Evolutionary conservation across 2,888 invertebrate species (phyloP), one percentile per base, ranked within the genome.

Genomic region (Alitta virens): DNA sequence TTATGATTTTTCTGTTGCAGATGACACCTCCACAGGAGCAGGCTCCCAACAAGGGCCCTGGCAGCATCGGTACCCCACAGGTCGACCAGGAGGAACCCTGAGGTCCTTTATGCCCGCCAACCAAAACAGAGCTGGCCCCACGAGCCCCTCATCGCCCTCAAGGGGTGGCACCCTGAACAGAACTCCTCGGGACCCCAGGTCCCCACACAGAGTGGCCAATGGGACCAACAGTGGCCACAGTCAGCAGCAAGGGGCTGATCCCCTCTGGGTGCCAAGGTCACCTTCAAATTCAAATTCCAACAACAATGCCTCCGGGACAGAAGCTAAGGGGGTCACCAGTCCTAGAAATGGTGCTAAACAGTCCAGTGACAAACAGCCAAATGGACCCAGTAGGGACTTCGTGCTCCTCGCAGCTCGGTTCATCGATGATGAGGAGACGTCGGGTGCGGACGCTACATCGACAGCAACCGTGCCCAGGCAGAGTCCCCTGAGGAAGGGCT

Each of bases 31-130:
- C 33, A 12, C 33, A 33, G 46, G 46, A 46, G 46, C n/a, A 18
- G 46, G 46, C 21, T 18, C 46, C n/a, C 18, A 46, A 7, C 46
- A n/a, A 46, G 46, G 46, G n/a, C 46, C 46, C 7, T 46, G 46
- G 46, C 46, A 46, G 46, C 46, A 46, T 46, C 46, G 46, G n/a
- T 46, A 46, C 46, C 46, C 46, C 3, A 21, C 46, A n/a, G n/a
- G 18, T 18, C 46, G 46, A n/a, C 46, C 46, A 3, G 46, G 46
- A 21, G 46, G 46, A 3, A n/a, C n/a, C 46, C n/a, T 46, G 46
- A 46, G 46, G 46, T 46, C 46, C n/a, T 46, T 46, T n/a, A n/a
- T 18, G 21, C 46, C 46, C 21, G n/a, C n/a, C 21, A 46, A 46
- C 46, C n/a, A 46, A 7, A 46, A 46, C 46, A 46, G 46, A 21